Percentiles rank a stretch among this genome's conserved stretches.
phyloP scores from a whole-genome alignment of 1,140 invertebrate species.

The Aricia agestis region DNA sequence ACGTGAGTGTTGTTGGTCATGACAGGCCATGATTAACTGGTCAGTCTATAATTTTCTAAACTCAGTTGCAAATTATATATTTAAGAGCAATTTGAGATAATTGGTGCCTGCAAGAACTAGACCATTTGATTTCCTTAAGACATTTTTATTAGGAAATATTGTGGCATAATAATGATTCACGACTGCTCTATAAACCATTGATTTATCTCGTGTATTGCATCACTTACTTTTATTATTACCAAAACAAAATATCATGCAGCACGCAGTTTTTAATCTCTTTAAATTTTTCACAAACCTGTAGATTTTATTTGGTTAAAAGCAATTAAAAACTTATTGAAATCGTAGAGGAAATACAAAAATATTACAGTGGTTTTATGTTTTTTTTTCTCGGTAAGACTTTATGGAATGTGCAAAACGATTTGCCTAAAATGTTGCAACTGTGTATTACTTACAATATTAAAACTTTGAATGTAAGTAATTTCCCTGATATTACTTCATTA shows the following conservation, averaged over 20 bases:
- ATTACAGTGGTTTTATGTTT: no score
- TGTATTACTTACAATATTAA: neutral
- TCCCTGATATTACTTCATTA: conserved; percentile 2
- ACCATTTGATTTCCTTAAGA: neutral
- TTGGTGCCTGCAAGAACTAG: conserved; percentile 8
- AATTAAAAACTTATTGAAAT: no score
- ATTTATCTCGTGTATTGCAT: neutral
- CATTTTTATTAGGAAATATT: neutral
- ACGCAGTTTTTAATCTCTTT: no score
- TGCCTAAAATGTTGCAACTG: conserved; percentile 1
- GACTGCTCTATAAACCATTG: neutral
- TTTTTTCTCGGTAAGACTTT: neutral
- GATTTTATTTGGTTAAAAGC: no score
- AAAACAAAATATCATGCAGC: no score
- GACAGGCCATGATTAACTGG: neutral
- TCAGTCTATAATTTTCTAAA: conserved; percentile 8
- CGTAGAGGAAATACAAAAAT: neutral
- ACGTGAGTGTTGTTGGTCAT: neutral
- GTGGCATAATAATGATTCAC: neutral
- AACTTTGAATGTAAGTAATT: conserved; percentile 7
- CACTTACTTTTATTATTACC: neutral
- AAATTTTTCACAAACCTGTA: no score
- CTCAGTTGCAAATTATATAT: conserved; percentile 14
- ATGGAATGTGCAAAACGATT: neutral
- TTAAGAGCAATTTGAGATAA: conserved; percentile 13